A percentile compares a stretch with the other conserved stretches of the same genome.
Evolutionary conservation across 2,888 invertebrate species (phyloP).

Genomic region (Eremobia ochroleuca): DNA sequence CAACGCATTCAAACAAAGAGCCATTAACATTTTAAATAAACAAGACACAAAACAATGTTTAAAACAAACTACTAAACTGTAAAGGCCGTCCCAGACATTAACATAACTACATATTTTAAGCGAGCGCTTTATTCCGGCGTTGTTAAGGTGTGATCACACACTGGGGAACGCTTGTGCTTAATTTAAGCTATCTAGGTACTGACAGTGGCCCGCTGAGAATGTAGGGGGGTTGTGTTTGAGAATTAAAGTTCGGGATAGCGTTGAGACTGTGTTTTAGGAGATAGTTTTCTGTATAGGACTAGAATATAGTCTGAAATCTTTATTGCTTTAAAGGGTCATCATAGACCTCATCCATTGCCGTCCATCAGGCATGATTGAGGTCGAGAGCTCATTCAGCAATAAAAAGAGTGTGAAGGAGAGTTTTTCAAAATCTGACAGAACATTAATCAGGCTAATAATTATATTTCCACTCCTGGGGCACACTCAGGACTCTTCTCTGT

Average conservation of each 20-base stretch:
- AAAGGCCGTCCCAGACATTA: slow-evolving; percentile 63
- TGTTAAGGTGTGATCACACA: slow-evolving; percentile 71
- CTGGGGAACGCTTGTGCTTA: slow-evolving; percentile 76
- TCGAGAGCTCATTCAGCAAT: no score
- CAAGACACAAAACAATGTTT: slow-evolving; percentile 51
- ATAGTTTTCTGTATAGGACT: background rate
- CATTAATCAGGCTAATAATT: no score
- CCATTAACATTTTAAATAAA: slow-evolving; percentile 50
- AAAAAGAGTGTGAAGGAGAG: no score
- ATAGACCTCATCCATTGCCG: no score
- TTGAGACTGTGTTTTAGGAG: slow-evolving; percentile 9
- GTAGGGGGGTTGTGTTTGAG: slow-evolving; percentile 34
- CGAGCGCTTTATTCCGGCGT: slow-evolving; percentile 66
- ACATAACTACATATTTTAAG: slow-evolving; percentile 69
- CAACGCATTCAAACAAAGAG: slow-evolving; percentile 42
- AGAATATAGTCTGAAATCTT: background rate
- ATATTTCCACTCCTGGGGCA: no score
- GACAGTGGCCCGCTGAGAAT: slow-evolving; percentile 63
- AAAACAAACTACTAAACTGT: slow-evolving; percentile 55
- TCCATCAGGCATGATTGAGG: no score
- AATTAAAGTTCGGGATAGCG: slow-evolving; percentile 49
- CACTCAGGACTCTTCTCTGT: no score
- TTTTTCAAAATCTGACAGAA: no score
- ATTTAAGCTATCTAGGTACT: slow-evolving; percentile 79
- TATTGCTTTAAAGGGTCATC: no score